Evolutionary conservation across 2,888 invertebrate genomes (phyloP), one percentile per base, ranked within the genome.

Genomic region (Charanyca ferruginea): DNA sequence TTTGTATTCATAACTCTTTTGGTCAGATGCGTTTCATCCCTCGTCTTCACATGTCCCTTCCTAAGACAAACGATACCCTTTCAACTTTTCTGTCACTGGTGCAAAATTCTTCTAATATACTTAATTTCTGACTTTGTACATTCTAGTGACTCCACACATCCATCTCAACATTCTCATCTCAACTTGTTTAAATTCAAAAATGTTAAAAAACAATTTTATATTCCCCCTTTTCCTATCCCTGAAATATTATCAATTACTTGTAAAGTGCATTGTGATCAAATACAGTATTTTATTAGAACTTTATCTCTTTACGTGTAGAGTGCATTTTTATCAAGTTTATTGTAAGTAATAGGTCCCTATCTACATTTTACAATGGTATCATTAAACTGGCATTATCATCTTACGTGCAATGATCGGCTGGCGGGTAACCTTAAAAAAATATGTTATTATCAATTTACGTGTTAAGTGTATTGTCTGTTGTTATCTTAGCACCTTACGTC

Each of bases 251-350:
- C 45, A 52, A 13, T 28, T 38, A 38, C 45, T 35, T 55, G 61
- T 73, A 25, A 47, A 73, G 49, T 65, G 65, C 42, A 47, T 4
- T 32, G 1, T 60, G 73, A 73, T 66, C 73, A 8, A 44, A 38
- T 2, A 38, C 3, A 4, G 16, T 38, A 16, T 38, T 42, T n/a
- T 42, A 42, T 66, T 38, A 16, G 18, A 3, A 20, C 8, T 25
- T 71, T 73, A 71, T 73, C 67, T 25, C 13, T 25, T 48, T 64
- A 57, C 65, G 47, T 58, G 68, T 61, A 18, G 6, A 66, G 57
- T 51, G 58, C 45, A 54, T n/a, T 54, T 13, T 74, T 54, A 74
- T 54, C 48, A 42, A 22, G 13, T 54, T 28, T 23, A 35, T 13
- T 22, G 1, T 20, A 13, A 32, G 25, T 38, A 22, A 35, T 23